Evolutionary conservation across 2,113 vertebrate species (phyloP).

Genomic region (Indri indri): DNA sequence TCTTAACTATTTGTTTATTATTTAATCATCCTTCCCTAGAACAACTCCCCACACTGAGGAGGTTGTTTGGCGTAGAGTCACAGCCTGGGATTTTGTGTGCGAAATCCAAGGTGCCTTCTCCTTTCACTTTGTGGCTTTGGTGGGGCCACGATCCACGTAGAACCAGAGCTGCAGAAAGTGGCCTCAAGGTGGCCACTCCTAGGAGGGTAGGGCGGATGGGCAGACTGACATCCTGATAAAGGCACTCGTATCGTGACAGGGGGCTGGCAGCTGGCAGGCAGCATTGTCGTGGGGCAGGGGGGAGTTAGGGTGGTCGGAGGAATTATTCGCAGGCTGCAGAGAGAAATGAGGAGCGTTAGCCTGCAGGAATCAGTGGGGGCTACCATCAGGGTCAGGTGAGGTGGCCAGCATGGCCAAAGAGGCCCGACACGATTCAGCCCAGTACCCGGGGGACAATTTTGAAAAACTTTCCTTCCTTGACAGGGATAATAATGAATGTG

Average conservation of each 20-base stretch:
- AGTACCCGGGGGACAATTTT: neutral
- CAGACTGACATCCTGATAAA: neutral
- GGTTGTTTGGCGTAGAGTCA: neutral
- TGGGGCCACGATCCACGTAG: neutral
- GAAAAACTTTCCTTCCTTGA: neutral
- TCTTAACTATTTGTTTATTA: neutral
- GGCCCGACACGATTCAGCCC: neutral
- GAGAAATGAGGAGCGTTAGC: neutral
- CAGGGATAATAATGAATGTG: neutral
- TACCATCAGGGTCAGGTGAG: neutral
- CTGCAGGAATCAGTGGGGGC: neutral
- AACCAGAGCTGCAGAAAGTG: neutral
- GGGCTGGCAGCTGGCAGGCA: neutral
- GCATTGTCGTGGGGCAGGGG: neutral
- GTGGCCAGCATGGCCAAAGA: conserved; percentile 52
- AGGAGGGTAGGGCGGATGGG: neutral
- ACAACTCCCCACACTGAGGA: neutral
- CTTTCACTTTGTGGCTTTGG: neutral
- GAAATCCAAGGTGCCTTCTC: neutral
- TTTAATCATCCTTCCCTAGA: neutral
- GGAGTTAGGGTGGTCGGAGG: neutral
- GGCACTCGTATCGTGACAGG: accelerated
- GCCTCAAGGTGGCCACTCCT: neutral
- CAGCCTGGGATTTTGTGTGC: neutral
- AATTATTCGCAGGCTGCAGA: neutral